A percentile compares a stretch with the other conserved stretches of the same genome.
These are phyloP conservation scores for Nasua narica DNA, from an alignment of 2,797 vertebrate genomes.

Conservation along the genomic window DNA sequence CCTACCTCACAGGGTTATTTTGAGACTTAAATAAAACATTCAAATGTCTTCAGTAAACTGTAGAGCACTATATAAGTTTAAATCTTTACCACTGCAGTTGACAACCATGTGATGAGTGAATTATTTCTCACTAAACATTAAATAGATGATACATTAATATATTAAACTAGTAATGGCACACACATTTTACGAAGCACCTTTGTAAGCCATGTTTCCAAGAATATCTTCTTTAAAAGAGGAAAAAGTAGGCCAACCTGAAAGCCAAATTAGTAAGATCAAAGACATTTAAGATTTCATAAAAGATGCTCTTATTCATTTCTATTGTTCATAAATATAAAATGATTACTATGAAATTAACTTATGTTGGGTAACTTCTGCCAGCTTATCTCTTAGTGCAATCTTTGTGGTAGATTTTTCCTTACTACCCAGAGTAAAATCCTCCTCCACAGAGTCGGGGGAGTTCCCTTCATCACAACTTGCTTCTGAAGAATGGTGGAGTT, in stretches of 20 bases:
- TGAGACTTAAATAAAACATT: neutral
- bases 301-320: neutral
- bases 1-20: neutral
- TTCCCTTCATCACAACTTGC: neutral
- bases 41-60: neutral
- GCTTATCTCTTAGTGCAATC: neutral
- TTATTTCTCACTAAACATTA: neutral
- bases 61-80: neutral
- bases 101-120: neutral
- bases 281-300: neutral
- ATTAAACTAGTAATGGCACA: neutral
- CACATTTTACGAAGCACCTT: neutral
- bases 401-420: neutral
- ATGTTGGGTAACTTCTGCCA: neutral
- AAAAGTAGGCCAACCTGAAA: neutral
- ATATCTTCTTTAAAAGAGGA: neutral
- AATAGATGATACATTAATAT: neutral
- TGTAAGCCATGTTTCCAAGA: neutral
- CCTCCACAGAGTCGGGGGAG: neutral
- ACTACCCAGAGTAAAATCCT: neutral
- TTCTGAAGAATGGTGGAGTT: neutral
- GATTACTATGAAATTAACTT: neutral
- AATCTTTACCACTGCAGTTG: neutral
- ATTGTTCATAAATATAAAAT: constrained; percentile 25
- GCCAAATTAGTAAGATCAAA: neutral